Evolutionary conservation across 2,797 vertebrate genomes (phyloP).

Genomic region (Arremon brunneinucha): DNA sequence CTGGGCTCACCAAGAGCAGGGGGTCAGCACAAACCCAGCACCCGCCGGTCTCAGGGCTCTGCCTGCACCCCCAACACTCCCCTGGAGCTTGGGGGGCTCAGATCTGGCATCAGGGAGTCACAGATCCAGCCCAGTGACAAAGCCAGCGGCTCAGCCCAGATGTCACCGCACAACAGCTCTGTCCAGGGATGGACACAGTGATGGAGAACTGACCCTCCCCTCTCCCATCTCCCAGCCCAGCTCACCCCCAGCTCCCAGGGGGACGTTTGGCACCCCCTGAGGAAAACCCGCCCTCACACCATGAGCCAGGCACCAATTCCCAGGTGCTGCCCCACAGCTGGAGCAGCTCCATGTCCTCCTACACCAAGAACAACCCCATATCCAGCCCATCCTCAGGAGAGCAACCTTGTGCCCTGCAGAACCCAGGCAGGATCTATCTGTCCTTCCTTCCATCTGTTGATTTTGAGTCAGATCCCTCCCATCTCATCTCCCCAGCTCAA

Average conservation of each 20-base stretch:
- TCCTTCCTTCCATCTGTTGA: not conserved
- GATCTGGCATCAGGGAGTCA: fast-evolving
- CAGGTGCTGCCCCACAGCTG: no score
- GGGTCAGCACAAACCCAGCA: not conserved
- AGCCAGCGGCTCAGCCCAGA: not conserved
- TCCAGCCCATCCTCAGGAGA: not conserved
- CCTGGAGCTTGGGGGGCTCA: fast-evolving
- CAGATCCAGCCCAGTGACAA: not conserved
- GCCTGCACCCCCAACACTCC: not conserved
- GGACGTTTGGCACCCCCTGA: fast-evolving
- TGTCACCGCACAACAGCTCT: not conserved
- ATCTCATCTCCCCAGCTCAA: not conserved
- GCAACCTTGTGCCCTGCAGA: not conserved
- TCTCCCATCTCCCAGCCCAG: not conserved
- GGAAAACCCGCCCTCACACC: not conserved
- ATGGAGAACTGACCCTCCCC: not conserved
- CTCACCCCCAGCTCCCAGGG: not conserved
- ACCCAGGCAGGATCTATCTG: not conserved
- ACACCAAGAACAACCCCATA: not conserved
- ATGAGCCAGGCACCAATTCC: not conserved
- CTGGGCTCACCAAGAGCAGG: not conserved
- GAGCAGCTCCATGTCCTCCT: not conserved
- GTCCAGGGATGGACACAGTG: fast-evolving
- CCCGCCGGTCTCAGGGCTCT: fast-evolving
- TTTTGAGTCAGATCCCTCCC: not conserved